Evolutionary conservation across 1,140 invertebrate species (phyloP), one percentile per base, ranked within the genome.

Genomic region (Leptinotarsa defecta): DNA sequence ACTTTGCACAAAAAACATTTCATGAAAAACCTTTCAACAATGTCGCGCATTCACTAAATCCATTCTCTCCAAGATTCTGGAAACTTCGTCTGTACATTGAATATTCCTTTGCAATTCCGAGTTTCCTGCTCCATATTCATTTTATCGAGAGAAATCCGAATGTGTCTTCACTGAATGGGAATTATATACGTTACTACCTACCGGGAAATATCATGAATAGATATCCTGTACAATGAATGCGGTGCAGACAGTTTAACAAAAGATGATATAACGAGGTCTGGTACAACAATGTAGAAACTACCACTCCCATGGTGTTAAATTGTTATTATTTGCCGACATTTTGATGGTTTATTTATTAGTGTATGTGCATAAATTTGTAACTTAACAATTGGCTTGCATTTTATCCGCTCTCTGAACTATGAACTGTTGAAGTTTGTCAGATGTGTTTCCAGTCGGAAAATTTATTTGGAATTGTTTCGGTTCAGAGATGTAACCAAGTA

Each of bases 241-340:
- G 43, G 27, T 48, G 68, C 68, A 48, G 68, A 69, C 43, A 69
- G 24, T 69, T 69, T 20, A 69, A 69, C 68, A 69, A 48, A 69
- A 69, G 68, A 69, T 69, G 68, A 48, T 48, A 69, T 69, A 69
- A 69, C 43, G 68, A 27, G 68, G 63, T 65, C 63, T 65, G 24
- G 20, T 19, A 65, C 24, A 65, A 65, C 63, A 65, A 65, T 65
- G 63, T 15, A 65, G 5, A 15, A 65, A 24, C 63, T 65, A 27
- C 52, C 63, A 65, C 63, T 65, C 24, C 63, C 63, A 20, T 65
- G 24, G 20, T 65, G 63, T n/a, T 65, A 27, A 65, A 65, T 65
- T 27, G 63, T 65, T 65, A 65, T 24, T 20, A 24, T 27, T 65
- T 20, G 63, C 24, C 3, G 20, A 65, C 24, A 65, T 65, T 65